Base-by-base conservation (phyloP, 2,113 vertebrate species). In the Ptilorrhoa leucosticta region DNA sequence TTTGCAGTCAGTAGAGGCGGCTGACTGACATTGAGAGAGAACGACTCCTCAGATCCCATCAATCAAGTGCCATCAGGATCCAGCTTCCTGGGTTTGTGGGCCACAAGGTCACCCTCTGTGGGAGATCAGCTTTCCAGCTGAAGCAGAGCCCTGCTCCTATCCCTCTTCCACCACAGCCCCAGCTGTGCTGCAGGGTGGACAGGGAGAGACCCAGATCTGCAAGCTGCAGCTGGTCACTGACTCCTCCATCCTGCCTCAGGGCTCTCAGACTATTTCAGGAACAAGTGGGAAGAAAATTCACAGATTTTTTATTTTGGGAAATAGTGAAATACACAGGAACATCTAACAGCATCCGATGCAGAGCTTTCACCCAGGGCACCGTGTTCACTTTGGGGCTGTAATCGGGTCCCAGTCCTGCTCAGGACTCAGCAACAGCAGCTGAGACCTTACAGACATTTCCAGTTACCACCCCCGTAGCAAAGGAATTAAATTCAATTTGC, bases 21-120 rank as follows among this genome's bases (percentile, higher is more conserved):
- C n/a, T 20, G 12, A 9, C 35, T 89, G 90, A 94, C 88, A 75
- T 9, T 33, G 88, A 71, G 80, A 53, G 64, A 68, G 58, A 82
- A 37, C 0, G 2, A 23, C 72, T 50, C 45, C 88, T 81, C 76
- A 8, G 68, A 87, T 73, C 11, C 65, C 85, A 94, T 95, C 96
- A 68, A 79, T 95, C 96, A 93, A 65, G n/a, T 16, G 63, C 60
- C 89, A 75, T 24, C 86, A 33, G 90, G 78, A 89, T 65, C 22
- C 96, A 69, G 90, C 76, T 73, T 42, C 88, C 53, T 19, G 39
- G 70, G 70, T 65, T 92, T 1, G 1, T 0, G 3, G 90, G 79
- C 70, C 80, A 64, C 73, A 75, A 16, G 87, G 92, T 91, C 90
- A 84, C 61, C 81, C 71, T 42, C 3, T 1, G 60, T 26, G 85